Base-by-base conservation (phyloP, 2,888 invertebrate species). In the Ashinkailepas kermadecensis region DNA sequence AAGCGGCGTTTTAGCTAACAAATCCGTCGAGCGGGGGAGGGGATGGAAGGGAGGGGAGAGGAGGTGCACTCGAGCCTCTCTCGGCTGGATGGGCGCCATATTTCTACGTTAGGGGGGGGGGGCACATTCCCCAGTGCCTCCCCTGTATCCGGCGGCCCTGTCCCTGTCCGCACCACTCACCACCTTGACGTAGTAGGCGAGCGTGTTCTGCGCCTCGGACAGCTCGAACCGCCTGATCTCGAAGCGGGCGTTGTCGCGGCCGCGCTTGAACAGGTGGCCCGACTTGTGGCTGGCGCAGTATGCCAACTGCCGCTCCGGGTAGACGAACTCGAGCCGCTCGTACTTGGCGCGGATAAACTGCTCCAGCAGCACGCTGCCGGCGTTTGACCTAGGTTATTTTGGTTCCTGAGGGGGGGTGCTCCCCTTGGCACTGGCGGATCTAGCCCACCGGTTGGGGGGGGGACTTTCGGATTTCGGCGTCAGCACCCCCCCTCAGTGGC, bases 321-420 rank as follows among this genome's bases (percentile, higher is more conserved):
- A 92, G 85, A 92, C 92, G 87, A 96, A 96, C 86, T 96, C 96
- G 88, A 94, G 92, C 81, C 96, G 90, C 87, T 94, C 92, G 88
- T 96, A 96, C 88, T 96, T 96, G 11, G 95, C 95, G 84, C 93
- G 90, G 84, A 96, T 95, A 94, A 95, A 96, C 87, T 96, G 95
- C 86, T 95, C 95, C 83, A 94, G 90, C 82, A 96, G 89, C 79
- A 95, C 93, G 87, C 96, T 96, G 89, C 13, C 39, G 4, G 4
- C 1, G 39, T 39, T 39, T 39, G 39, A 39, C 39, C 39, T 1
- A 39, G 39, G 39, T 39, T 39, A 39, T 39, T 39, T 39, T 4
- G 39, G 39, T 39, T 39, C 39, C 39, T 39, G 39, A 4, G 39
- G 39, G n/a, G n/a, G n/a, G n/a, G n/a, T n/a, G 39, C n/a, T 67